Evolutionary conservation across 2,113 vertebrate genomes (phyloP).

Genomic region (Indri indri): DNA sequence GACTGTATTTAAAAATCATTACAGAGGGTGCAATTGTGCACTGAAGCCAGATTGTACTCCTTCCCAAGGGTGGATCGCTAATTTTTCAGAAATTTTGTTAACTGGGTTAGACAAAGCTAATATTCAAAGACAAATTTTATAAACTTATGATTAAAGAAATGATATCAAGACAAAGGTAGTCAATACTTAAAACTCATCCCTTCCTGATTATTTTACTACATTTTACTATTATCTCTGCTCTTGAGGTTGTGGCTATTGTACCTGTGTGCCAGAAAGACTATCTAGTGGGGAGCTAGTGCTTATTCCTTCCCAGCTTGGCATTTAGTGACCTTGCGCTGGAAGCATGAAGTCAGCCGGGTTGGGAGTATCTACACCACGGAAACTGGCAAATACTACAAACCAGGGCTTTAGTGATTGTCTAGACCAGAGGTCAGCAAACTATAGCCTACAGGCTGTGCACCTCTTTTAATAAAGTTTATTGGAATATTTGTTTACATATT

Average conservation of each 20-base stretch:
- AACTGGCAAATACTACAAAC: not conserved
- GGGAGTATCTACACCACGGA: not conserved
- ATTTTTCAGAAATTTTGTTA: not conserved
- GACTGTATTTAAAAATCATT: constrained; percentile 79
- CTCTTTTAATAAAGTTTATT: not conserved
- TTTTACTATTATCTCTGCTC: not conserved
- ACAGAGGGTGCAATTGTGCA: constrained; percentile 61
- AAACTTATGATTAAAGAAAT: not conserved
- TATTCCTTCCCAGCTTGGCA: not conserved
- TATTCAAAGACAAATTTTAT: not conserved
- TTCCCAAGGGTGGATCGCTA: not conserved
- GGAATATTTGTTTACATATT: not conserved
- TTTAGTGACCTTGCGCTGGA: not conserved
- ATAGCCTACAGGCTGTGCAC: not conserved
- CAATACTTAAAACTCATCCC: not conserved
- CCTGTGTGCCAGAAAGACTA: not conserved
- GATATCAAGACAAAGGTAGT: not conserved
- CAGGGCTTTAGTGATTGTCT: not conserved
- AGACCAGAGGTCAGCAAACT: not conserved
- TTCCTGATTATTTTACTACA: not conserved
- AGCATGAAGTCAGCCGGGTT: not conserved
- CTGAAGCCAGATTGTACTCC: not conserved
- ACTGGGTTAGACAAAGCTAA: not conserved
- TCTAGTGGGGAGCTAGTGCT: not conserved
- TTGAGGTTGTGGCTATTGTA: no score